Evolutionary conservation across 2,113 vertebrate species (phyloP).

Genomic region (Siniperca chuatsi): DNA sequence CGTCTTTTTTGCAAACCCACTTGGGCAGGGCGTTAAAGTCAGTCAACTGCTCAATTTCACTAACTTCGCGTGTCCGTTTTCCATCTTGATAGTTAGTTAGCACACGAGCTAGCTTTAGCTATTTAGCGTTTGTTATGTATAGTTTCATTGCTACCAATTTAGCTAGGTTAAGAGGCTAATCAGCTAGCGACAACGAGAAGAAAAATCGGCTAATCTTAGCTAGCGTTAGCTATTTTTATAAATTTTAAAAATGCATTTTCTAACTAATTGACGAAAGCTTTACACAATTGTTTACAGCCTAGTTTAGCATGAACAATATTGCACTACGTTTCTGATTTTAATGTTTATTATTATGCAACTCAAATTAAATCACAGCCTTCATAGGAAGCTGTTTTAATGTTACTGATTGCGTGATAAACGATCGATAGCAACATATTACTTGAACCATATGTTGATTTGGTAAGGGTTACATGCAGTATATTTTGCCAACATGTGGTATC

Average conservation of each 20-base stretch:
- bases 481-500: not conserved
- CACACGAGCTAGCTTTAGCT: slow-evolving; percentile 44
- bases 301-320: not conserved
- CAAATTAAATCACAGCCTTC: slow-evolving; percentile 22
- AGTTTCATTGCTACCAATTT: slow-evolving; percentile 68
- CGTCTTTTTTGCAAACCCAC: not conserved
- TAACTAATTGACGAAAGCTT: not conserved
- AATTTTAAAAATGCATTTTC: not conserved
- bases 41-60: not conserved
- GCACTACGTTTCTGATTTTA: not conserved
- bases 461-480: too few relatives aligned
- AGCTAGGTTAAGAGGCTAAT: slow-evolving; percentile 72
- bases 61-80: not conserved
- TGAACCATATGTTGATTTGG: not conserved
- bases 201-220: slow-evolving; percentile 14
- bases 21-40: not conserved
- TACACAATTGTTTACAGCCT: not conserved
- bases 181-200: slow-evolving; percentile 40
- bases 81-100: slow-evolving; percentile 39
- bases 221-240: not conserved
- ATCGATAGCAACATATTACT: not conserved
- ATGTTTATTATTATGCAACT: slow-evolving; percentile 62
- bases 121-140: slow-evolving; percentile 52
- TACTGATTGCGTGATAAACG: not conserved
- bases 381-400: not conserved